A percentile compares a stretch with the other conserved stretches of the same genome.
Conservation (phyloP, 2,113 vertebrate genomes). For the Antechinus flavipes region DNA sequence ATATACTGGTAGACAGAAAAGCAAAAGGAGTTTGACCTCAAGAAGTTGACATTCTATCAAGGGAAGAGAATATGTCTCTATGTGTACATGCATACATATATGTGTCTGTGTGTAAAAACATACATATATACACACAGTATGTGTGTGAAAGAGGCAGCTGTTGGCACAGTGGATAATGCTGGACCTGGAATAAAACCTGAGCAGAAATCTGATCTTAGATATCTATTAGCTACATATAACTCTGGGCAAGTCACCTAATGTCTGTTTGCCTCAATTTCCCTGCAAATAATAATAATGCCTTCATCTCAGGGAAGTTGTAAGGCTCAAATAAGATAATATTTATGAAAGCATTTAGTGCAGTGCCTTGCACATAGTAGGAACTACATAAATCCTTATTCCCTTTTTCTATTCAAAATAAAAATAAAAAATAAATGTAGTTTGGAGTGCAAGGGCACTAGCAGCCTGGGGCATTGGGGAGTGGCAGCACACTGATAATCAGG, state of each 20-base stretch:
- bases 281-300: background rate
- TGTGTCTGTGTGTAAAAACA: too few species aligned
- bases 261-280: background rate
- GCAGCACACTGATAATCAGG: background rate
- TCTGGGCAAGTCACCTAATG: background rate
- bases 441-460: background rate
- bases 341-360: background rate
- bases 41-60: background rate
- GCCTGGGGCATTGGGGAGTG: too few species aligned
- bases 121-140: too few species aligned
- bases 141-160: background rate
- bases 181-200: background rate
- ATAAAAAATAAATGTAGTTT: background rate
- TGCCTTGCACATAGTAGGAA: background rate
- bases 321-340: background rate
- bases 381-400: background rate
- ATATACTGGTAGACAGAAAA: background rate
- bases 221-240: background rate
- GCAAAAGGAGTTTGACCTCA: background rate
- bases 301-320: background rate
- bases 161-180: background rate
- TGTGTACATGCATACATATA: background rate
- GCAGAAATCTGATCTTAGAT: background rate
- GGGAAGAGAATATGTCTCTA: too few species aligned
- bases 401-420: background rate